A percentile compares a stretch with the other conserved stretches of the same genome.
Conservation (phyloP, 2,113 vertebrate genomes). For the Aplodontia rufa region DNA sequence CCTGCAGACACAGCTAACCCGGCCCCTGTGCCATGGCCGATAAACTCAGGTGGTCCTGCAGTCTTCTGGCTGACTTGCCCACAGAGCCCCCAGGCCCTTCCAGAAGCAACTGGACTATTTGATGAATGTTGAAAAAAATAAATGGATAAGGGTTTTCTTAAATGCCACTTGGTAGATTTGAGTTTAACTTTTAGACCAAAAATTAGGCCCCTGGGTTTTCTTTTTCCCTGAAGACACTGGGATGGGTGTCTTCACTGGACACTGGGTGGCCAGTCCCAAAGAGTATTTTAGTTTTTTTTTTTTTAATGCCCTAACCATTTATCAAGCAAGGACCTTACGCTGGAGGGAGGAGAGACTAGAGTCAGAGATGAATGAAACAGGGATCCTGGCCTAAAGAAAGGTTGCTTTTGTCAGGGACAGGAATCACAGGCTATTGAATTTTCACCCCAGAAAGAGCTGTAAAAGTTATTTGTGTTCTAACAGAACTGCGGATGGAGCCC, state of each 20-base stretch:
- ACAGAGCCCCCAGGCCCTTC: neutral
- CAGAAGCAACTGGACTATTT: neutral
- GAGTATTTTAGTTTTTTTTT: neutral
- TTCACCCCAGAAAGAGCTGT: neutral
- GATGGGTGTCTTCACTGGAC: too few relatives aligned
- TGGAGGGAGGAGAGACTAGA: too few relatives aligned
- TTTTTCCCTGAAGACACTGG: neutral
- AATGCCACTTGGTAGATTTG: neutral
- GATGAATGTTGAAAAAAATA: slow-evolving; percentile 34
- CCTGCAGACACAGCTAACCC: neutral
- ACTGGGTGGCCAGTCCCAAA: neutral
- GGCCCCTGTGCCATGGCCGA: neutral
- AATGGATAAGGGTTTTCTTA: neutral
- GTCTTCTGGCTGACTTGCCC: slow-evolving; percentile 3
- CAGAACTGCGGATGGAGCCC: neutral
- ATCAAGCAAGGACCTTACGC: neutral
- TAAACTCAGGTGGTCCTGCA: slow-evolving; percentile 71
- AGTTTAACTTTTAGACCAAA: neutral
- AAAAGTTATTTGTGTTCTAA: neutral
- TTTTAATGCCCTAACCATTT: neutral
- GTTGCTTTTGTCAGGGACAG: neutral
- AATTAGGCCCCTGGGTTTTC: neutral
- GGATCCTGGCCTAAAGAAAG: neutral
- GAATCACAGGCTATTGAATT: neutral
- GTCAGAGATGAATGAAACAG: neutral